Percentiles rank a stretch among this genome's conserved stretches.
These are phyloP conservation scores for Aromia moschata DNA, from an alignment of 2,888 invertebrate genomes.

Conservation along the genomic window DNA sequence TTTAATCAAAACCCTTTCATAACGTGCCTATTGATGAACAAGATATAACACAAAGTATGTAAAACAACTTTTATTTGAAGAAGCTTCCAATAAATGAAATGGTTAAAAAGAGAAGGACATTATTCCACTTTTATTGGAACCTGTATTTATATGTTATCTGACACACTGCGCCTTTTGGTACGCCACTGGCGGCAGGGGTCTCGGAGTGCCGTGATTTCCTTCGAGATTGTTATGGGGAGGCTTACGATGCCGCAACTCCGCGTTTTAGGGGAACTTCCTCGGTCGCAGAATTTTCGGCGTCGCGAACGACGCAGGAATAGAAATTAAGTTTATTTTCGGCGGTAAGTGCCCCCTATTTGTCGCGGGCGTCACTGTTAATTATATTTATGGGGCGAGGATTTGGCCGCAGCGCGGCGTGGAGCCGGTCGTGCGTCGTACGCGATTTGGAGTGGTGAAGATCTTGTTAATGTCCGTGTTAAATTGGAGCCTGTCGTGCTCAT, in stretches of 20 bases:
- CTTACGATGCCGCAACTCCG: conserved; percentile 46
- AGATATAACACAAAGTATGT: too few relatives aligned
- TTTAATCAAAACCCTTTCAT: too few relatives aligned
- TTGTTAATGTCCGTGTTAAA: too few relatives aligned
- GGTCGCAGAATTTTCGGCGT: too few relatives aligned
- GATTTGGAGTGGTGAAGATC: neutral
- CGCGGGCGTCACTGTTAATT: conserved; percentile 54
- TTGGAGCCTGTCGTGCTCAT: too few relatives aligned
- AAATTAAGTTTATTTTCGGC: conserved; percentile 57
- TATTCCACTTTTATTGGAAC: too few relatives aligned
- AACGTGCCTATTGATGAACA: too few relatives aligned
- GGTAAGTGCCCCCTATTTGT: conserved; percentile 57
- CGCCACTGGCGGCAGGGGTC: neutral
- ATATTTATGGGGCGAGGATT: conserved; percentile 27
- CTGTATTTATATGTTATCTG: too few relatives aligned
- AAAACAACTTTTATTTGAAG: too few relatives aligned
- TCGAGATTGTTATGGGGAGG: conserved; percentile 39
- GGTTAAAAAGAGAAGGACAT: too few relatives aligned
- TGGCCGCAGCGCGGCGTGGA: neutral
- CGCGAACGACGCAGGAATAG: conserved; percentile 54
- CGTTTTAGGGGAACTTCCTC: conserved; percentile 41
- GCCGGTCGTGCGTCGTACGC: neutral
- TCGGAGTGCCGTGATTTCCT: conserved; percentile 15
- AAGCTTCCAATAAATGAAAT: too few relatives aligned
- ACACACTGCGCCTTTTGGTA: too few relatives aligned